Base-by-base conservation (phyloP, 1,140 invertebrate species). In the Anastrepha ludens region DNA sequence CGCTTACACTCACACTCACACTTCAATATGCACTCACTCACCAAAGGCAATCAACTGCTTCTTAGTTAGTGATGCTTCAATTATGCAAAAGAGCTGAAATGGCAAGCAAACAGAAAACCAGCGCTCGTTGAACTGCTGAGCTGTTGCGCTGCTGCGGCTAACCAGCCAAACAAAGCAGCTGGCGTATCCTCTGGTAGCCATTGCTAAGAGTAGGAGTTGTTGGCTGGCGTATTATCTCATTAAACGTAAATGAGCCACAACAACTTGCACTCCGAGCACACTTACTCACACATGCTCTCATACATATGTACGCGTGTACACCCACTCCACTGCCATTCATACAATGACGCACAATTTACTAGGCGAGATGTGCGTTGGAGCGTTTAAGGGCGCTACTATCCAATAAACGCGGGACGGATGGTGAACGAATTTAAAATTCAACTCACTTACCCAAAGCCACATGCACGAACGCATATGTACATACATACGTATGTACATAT, bases 211-310 rank as follows among this genome's bases (percentile, higher is more conserved):
- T 41, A 74, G 6, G 74, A 81, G 17, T 55, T 55, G 74, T 55
- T 81, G 74, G 47, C 74, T 81, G 74, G 89, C 88, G 91, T 90
- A 91, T 91, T 91, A 91, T 91, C 91, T 91, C 91, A 91, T 91
- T 91, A 91, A 91, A 91, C 88, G 70, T 65, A 87, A 81, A 55
- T 81, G 74, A 81, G 74, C 74, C 74, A 81, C 74, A 81, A 55
- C 47, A 81, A 58, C 47, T 20, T 81, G 47, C n/a, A 81, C 0
- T 20, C 7, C 5, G 7, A 15, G 44, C 15, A 15, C 67, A 17
- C 64, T 20, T 3, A 17, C 67, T 41, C 41, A 44, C 15, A 67
- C 64, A 67, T 6, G 8, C 67, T 44, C 41, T 20, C 60, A 62
- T 17, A 15, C 60, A 62, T 13, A 62, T 17, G 8, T 62, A 62